Evolutionary conservation across 2,888 invertebrate species (phyloP).

Genomic region (Diaprepes abbreviatus): DNA sequence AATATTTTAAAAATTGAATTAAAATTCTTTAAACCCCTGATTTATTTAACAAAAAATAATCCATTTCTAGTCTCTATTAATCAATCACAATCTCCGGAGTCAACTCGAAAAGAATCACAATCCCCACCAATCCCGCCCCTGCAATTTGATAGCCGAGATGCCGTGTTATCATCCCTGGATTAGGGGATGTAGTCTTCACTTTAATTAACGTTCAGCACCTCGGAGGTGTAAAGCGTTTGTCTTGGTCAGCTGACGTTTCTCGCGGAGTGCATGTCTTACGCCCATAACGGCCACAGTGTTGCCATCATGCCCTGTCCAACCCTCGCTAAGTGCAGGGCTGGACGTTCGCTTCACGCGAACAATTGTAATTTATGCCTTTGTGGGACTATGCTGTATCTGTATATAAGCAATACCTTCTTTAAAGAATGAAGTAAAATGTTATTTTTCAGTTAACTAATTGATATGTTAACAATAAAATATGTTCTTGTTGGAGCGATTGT

Average conservation of each 20-base stretch:
- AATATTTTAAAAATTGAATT: no score
- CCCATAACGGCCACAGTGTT: constrained; percentile 57
- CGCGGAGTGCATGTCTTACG: constrained; percentile 59
- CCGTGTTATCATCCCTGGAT: constrained; percentile 38
- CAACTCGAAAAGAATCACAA: constrained; percentile 1
- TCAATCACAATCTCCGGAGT: constrained; percentile 7
- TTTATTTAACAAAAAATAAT: background rate
- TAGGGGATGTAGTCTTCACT: constrained; percentile 47
- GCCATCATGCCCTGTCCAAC: constrained; percentile 55
- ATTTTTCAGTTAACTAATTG: background rate
- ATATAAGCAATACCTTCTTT: background rate
- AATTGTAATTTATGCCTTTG: constrained; percentile 50
- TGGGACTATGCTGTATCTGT: constrained; percentile 11
- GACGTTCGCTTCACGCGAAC: constrained; percentile 55
- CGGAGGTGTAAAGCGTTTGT: constrained; percentile 54
- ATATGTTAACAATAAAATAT: constrained; percentile 2
- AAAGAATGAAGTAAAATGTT: background rate
- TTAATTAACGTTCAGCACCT: constrained; percentile 57
- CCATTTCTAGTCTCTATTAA: background rate
- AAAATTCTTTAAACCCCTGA: no score
- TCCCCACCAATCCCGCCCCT: constrained; percentile 10
- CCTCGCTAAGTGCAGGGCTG: constrained; percentile 56
- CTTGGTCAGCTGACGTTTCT: constrained; percentile 59
- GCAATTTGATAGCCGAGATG: constrained; percentile 21
- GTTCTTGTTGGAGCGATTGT: no score